Percentiles rank a stretch among this genome's conserved stretches.
phyloP scores from a whole-genome alignment of 2,113 vertebrate species.

The Etheostoma spectabile region DNA sequence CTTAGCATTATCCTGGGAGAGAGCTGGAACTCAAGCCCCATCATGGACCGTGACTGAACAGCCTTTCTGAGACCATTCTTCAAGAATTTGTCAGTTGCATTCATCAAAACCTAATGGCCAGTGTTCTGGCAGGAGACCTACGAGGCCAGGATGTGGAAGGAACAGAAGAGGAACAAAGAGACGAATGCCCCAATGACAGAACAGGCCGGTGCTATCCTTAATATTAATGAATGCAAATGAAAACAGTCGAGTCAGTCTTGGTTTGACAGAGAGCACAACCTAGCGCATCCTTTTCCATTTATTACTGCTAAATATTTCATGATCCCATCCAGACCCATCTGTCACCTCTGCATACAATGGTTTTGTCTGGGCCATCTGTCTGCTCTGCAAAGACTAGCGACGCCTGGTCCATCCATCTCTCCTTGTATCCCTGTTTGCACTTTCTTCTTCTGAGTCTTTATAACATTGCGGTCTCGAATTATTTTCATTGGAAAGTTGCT shows the following conservation, averaged over 20 bases:
- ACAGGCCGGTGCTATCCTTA: slow-evolving; percentile 22
- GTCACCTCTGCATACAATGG: slow-evolving; percentile 31
- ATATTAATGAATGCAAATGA: slow-evolving; percentile 69
- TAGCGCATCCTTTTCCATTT: slow-evolving; percentile 55
- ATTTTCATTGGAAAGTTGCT: neutral
- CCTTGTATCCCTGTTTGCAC: neutral
- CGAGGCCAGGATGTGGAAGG: slow-evolving; percentile 4
- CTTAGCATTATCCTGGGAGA: too few relatives aligned
- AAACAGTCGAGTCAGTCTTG: slow-evolving; percentile 39
- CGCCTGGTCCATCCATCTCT: slow-evolving; percentile 29
- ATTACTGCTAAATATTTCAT: slow-evolving; percentile 73
- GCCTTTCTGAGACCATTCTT: neutral
- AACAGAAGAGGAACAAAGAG: slow-evolving; percentile 9
- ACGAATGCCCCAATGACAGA: slow-evolving; percentile 21
- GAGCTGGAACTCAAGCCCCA: too few relatives aligned
- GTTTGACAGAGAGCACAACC: slow-evolving; percentile 31
- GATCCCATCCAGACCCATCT: slow-evolving; percentile 51
- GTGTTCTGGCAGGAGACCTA: neutral
- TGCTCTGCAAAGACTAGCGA: slow-evolving; percentile 19
- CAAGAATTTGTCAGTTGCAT: slow-evolving; percentile 2
- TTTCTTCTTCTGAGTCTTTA: neutral
- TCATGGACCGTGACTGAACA: neutral
- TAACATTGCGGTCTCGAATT: neutral
- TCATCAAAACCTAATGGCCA: neutral
- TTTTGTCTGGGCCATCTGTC: slow-evolving; percentile 37